A percentile compares a stretch with the other conserved stretches of the same genome.
Evolutionary conservation across 2,888 invertebrate species (phyloP).

Genomic region (Tachina fera): DNA sequence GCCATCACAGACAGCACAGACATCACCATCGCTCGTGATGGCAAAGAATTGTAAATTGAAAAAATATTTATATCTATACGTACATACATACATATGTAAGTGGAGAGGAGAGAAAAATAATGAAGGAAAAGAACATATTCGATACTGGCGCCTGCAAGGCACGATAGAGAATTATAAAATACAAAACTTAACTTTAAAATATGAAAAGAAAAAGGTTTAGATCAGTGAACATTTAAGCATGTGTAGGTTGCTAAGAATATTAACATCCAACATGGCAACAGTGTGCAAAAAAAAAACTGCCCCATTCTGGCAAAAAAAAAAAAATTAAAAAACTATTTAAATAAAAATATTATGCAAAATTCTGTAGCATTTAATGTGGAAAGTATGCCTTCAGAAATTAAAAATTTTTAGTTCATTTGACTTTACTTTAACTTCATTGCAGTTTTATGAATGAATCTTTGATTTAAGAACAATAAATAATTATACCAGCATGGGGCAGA

Average conservation of each 20-base stretch:
- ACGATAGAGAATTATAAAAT: constrained; percentile 59
- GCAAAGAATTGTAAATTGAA: constrained; percentile 48
- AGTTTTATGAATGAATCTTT: background rate
- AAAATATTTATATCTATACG: background rate
- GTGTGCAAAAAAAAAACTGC: background rate
- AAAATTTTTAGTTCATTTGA: too few relatives aligned
- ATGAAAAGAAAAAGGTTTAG: constrained; percentile 37
- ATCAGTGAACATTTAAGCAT: constrained; percentile 54
- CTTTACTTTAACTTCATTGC: background rate
- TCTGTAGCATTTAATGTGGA: too few relatives aligned
- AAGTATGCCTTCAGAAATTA: too few relatives aligned
- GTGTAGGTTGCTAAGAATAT: constrained; percentile 60
- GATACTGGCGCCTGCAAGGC: constrained; percentile 67
- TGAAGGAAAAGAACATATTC: constrained; percentile 38
- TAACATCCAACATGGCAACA: constrained; percentile 37
- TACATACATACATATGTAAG: too few relatives aligned
- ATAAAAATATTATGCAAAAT: too few relatives aligned
- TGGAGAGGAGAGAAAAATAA: constrained; percentile 1
- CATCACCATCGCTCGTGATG: constrained; percentile 39
- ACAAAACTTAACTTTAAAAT: constrained; percentile 49
- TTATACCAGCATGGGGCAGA: constrained; percentile 6
- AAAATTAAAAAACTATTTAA: too few relatives aligned
- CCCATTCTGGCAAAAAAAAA: constrained; percentile 20
- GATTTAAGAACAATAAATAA: too few relatives aligned
- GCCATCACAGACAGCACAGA: constrained; percentile 7